Percentiles rank a stretch among this genome's conserved stretches.
phyloP scores from a whole-genome alignment of 2,797 vertebrate species.

The Enteromius thamalakanensis region DNA sequence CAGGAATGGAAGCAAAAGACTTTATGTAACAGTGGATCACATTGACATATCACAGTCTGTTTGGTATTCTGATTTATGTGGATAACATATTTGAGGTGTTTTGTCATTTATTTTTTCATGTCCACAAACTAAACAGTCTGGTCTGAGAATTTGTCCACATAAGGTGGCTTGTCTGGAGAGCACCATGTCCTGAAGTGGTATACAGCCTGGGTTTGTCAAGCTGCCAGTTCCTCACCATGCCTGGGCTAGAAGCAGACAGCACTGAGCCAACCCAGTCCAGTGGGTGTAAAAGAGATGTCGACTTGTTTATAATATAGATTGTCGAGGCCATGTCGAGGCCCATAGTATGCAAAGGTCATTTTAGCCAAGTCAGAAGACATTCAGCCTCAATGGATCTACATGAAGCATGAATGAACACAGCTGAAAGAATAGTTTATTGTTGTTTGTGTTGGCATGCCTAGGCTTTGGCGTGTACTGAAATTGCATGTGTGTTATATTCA shows the following conservation, averaged over 20 bases:
- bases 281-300: constrained; percentile 48
- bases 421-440: constrained; percentile 38
- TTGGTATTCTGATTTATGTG: constrained; percentile 6
- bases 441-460: constrained; percentile 19
- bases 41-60: constrained; percentile 15
- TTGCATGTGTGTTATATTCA: background rate
- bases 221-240: constrained; percentile 58
- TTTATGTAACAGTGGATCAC: background rate
- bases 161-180: constrained; percentile 60
- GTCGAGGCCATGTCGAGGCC: background rate
- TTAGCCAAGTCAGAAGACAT: background rate
- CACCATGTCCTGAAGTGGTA: constrained; percentile 47
- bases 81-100: constrained; percentile 27
- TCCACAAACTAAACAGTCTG: constrained; percentile 61
- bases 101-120: constrained; percentile 59
- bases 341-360: constrained; percentile 13
- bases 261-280: constrained; percentile 47
- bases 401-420: constrained; percentile 37
- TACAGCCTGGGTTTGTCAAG: constrained; percentile 51
- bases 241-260: constrained; percentile 52
- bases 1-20: constrained; percentile 4
- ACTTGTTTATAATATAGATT: constrained; percentile 47
- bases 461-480: background rate
- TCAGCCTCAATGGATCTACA: background rate
- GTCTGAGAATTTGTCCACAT: constrained; percentile 57